Conservation (phyloP, 2,797 vertebrate genomes). For the Diplodus sargus region DNA sequence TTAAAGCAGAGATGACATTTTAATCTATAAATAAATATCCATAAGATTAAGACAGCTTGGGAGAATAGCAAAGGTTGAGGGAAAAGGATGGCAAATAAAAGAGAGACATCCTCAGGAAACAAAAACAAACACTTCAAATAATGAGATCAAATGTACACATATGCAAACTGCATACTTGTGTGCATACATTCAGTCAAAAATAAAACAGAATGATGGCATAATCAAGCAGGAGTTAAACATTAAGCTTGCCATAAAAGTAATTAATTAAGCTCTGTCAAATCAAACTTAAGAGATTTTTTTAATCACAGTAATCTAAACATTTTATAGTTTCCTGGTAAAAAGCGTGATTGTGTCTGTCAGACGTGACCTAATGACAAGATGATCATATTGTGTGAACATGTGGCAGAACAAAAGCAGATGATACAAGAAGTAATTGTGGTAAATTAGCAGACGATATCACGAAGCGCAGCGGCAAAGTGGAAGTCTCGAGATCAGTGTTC, state of each 20-base stretch:
- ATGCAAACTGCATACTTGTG: not conserved
- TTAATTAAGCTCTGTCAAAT: constrained; percentile 17
- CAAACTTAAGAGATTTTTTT: constrained; percentile 7
- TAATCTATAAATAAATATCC: not conserved
- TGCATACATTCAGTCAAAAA: constrained; percentile 1
- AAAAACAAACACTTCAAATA: not conserved
- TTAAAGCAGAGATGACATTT: constrained; percentile 21
- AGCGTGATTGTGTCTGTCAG: constrained; percentile 25
- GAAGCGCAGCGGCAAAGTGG: constrained; percentile 4
- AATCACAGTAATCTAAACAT: constrained; percentile 20
- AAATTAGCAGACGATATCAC: constrained; percentile 35
- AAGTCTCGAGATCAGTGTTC: constrained; percentile 25
- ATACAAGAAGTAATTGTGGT: constrained; percentile 28
- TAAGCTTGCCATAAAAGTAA: not conserved
- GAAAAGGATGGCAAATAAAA: not conserved
- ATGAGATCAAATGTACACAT: constrained; percentile 1
- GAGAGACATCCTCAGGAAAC: not conserved
- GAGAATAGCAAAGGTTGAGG: not conserved
- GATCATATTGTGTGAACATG: constrained; percentile 39
- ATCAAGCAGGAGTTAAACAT: constrained; percentile 14
- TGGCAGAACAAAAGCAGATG: constrained; percentile 37
- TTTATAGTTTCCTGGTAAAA: constrained; percentile 14
- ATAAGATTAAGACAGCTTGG: not conserved
- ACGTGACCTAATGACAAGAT: constrained; percentile 43
- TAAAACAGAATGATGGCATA: not conserved